Evolutionary conservation across 2,797 vertebrate genomes (phyloP).

Genomic region (Leptoclinus maculatus): DNA sequence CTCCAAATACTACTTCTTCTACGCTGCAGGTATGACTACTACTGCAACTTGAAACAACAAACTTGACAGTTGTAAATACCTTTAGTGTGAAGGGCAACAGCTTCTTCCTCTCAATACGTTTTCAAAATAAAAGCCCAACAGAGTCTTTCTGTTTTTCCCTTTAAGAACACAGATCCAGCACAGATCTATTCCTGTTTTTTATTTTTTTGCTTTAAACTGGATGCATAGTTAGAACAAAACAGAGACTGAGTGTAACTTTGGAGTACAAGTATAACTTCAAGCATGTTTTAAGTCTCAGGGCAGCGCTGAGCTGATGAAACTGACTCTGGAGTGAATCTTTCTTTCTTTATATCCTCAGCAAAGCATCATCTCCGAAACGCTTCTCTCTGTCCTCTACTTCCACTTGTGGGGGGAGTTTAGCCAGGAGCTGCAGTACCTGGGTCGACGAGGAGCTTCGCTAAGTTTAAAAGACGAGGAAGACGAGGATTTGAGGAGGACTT

Average conservation of each 20-base stretch:
- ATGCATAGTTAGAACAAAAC: neutral
- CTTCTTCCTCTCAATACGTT: neutral
- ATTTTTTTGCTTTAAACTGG: neutral
- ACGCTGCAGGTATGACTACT: neutral
- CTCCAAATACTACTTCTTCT: neutral
- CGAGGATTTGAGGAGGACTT: slow-evolving; percentile 7
- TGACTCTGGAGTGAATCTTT: slow-evolving; percentile 2
- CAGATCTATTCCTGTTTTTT: neutral
- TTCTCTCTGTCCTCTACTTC: slow-evolving; percentile 47
- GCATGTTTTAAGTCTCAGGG: neutral
- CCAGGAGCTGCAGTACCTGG: slow-evolving; percentile 77
- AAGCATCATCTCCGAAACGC: neutral
- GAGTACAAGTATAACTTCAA: neutral
- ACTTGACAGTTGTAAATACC: neutral
- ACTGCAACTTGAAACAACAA: neutral
- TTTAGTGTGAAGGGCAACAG: neutral
- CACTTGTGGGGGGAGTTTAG: slow-evolving; percentile 66
- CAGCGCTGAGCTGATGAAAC: neutral
- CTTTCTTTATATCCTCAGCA: neutral
- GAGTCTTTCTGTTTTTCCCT: neutral
- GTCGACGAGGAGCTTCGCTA: slow-evolving; percentile 46
- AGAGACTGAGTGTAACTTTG: neutral
- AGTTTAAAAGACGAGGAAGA: slow-evolving; percentile 8
- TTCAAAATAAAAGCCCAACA: slow-evolving; percentile 12
- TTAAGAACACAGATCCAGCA: neutral